phyloP scores from a whole-genome alignment of 92 coral and sea anemone species.

The Umimayanthus kanabou region DNA sequence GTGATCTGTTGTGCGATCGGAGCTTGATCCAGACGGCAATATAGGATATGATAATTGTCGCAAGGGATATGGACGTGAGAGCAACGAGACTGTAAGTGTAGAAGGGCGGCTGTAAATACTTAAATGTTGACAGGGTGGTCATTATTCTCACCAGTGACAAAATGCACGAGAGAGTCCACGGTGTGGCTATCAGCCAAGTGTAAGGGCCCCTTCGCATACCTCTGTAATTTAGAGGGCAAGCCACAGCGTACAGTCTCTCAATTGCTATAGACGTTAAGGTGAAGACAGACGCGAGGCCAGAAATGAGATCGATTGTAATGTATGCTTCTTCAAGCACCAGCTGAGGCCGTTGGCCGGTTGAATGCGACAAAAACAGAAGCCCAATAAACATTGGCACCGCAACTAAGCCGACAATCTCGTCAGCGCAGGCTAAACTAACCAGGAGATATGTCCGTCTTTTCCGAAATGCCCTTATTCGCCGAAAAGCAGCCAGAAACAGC shows the following conservation, averaged over 20 bases:
- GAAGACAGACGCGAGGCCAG: conserved; percentile 12
- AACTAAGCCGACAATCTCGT: background rate
- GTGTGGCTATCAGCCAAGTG: background rate
- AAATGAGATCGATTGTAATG: conserved; percentile 15
- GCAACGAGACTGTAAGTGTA: background rate
- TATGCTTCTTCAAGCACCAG: background rate
- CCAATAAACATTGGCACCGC: background rate
- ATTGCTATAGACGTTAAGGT: conserved; percentile 17
- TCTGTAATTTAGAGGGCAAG: background rate
- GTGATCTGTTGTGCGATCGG: conserved; percentile 7
- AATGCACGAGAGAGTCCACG: conserved; percentile 6
- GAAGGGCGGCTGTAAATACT: conserved; percentile 7
- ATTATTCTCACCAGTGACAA: conserved; percentile 14
- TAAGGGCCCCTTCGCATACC: background rate
- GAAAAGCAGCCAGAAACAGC: background rate
- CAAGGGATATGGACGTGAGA: conserved; percentile 22
- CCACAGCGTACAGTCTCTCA: conserved; percentile 3
- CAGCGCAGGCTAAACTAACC: conserved; percentile 5
- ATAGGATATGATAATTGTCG: conserved; percentile 9
- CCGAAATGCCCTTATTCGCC: background rate
- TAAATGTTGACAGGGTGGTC: background rate
- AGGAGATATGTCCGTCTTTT: conserved; percentile 2
- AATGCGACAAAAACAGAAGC: background rate
- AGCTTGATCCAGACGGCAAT: conserved; percentile 12
- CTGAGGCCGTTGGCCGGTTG: conserved; percentile 13